A percentile compares a stretch with the other conserved stretches of the same genome.
Evolutionary conservation across 2,888 invertebrate genomes (phyloP).

Genomic region (Eupithecia vulgata): DNA sequence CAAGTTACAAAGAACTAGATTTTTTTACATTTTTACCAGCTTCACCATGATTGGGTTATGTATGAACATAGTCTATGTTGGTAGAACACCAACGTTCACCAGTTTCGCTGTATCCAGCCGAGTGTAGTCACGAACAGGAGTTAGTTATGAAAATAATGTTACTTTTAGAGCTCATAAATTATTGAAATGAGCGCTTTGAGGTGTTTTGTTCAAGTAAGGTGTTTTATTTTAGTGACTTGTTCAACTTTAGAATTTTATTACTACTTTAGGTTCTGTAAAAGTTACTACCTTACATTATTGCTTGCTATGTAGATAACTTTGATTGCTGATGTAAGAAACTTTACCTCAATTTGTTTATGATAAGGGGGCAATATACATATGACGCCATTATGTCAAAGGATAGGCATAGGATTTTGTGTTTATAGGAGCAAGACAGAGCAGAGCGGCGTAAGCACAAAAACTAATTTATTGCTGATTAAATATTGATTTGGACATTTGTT

Average conservation of each 20-base stretch:
- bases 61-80: too few species aligned
- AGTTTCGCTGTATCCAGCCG: background rate
- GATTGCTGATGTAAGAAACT: background rate
- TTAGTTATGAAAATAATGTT: background rate
- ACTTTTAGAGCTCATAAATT: conserved; percentile 9
- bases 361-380: too few species aligned
- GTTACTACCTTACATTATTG: background rate
- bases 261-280: background rate
- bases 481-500: too few species aligned
- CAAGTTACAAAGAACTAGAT: too few species aligned
- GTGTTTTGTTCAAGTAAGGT: background rate
- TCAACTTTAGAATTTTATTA: background rate
- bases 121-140: background rate
- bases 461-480: too few species aligned
- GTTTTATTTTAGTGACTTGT: background rate
- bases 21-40: too few species aligned
- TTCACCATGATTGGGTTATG: too few species aligned
- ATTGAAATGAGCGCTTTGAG: background rate
- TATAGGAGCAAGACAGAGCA: too few species aligned
- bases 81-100: too few species aligned
- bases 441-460: too few species aligned
- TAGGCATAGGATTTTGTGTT: too few species aligned
- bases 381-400: too few species aligned
- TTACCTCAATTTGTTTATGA: background rate
- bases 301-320: background rate